Percentiles rank a stretch among this genome's conserved stretches.
These are phyloP conservation scores for Myiozetetes cayanensis DNA, from an alignment of 2,113 vertebrate genomes.

Conservation along the genomic window DNA sequence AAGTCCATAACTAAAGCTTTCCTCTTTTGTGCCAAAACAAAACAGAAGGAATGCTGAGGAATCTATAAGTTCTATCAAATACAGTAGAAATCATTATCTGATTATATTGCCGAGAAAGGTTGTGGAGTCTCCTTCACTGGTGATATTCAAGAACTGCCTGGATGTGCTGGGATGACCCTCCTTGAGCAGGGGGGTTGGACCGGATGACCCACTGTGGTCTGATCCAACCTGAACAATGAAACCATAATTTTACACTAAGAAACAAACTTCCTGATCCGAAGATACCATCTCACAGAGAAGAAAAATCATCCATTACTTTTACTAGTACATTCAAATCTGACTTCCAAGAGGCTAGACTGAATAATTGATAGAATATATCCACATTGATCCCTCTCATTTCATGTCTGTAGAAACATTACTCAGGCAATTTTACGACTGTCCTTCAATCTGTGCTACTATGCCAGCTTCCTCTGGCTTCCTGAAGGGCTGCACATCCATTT, in stretches of 20 bases:
- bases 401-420: not conserved
- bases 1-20: not conserved
- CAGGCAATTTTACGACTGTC: not conserved
- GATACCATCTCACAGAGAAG: not conserved
- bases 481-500: not conserved
- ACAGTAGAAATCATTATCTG: not conserved
- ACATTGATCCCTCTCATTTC: not conserved
- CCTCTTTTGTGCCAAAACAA: not conserved
- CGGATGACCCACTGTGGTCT: not conserved
- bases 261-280: not conserved
- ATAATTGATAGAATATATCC: not conserved
- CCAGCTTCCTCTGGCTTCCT: not conserved
- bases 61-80: not conserved
- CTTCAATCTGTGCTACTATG: not conserved
- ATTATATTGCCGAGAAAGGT: not conserved
- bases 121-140: not conserved
- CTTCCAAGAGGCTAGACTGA: not conserved
- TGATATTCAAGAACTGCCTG: not conserved
- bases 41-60: not conserved
- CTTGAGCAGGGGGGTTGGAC: not conserved
- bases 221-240: not conserved
- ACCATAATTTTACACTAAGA: not conserved
- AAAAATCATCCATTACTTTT: not conserved
- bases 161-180: not conserved
- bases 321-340: not conserved